Base-by-base conservation (phyloP, 1,140 invertebrate genomes). In the Euura lappo region DNA sequence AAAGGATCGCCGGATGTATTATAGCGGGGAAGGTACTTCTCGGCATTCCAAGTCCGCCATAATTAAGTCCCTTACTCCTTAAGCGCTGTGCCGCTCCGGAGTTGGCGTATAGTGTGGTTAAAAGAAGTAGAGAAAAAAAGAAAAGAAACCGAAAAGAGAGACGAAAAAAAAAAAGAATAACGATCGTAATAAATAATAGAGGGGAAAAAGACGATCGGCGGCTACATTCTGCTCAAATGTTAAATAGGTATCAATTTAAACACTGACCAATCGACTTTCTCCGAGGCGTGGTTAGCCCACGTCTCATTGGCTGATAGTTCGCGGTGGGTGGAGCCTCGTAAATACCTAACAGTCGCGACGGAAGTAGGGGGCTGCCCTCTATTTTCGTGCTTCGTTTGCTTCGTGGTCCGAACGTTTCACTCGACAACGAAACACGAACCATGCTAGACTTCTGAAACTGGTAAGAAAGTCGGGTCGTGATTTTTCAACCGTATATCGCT, bases 241-340 rank as follows among this genome's bases (percentile, higher is more conserved):
- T 86, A 86, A 87, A 86, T 84, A 85, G 83, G 81, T 85, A 86
- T 84, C 84, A 86, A 86, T 87, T 86, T 84, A 81, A 75, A 74
- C 70, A 28, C 28, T 10, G 72, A 66, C 85, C 85, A 87, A 87
- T 87, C 2, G 8, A 6, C 5, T 68, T 68, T 64, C 68, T 60
- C 51, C 5, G 51, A 73, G 86, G 84, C 84, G 84, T 83, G 76
- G 1, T 78, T 3, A 0, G 10, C 0, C 0, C 11, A 0, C 3
- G 7, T 46, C 2, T 11, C 77, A 84, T 84, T 85, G 83, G 79
- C 65, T 45, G 44, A 2, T 11, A 8, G 67, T 28, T 3, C 45
- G 45, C 45, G 8, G 6, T 60, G 47, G 66, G 73, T 76, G 68
- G 80, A 60, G 79, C 78, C 75, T 73, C 70, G 45, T 60, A 60